phyloP scores from a whole-genome alignment of 2,797 vertebrate species.

The Sardinella longiceps region DNA sequence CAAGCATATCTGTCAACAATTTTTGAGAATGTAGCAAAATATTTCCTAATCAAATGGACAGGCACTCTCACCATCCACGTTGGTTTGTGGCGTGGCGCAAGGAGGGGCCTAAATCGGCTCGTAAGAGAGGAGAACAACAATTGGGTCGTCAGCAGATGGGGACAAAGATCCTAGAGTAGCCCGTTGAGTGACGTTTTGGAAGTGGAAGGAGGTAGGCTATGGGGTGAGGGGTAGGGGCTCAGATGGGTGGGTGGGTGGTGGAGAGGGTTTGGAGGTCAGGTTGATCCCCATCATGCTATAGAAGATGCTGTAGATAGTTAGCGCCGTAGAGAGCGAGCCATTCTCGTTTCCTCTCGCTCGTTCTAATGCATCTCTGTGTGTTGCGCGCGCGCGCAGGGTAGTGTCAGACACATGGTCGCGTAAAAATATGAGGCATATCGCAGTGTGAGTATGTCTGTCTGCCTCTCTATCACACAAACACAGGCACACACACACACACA shows the following conservation, averaged over 20 bases:
- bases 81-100: conserved; percentile 19
- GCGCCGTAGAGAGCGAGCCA: background rate
- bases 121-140: conserved; percentile 42
- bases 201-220: background rate
- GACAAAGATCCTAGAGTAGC: conserved; percentile 33
- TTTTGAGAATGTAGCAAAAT: background rate
- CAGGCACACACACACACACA: too few species aligned
- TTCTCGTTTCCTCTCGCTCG: background rate
- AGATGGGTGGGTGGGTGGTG: conserved; percentile 6
- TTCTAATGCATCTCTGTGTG: background rate
- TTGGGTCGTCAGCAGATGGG: conserved; percentile 43
- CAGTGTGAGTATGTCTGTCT: background rate
- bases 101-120: conserved; percentile 36
- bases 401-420: too few species aligned
- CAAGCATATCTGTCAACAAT: background rate
- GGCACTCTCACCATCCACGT: background rate
- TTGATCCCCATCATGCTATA: background rate
- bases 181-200: conserved; percentile 35
- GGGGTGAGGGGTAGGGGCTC: background rate
- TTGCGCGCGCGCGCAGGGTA: too few species aligned
- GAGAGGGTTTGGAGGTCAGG: background rate
- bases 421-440: too few species aligned
- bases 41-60: background rate
- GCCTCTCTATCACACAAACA: too few species aligned
- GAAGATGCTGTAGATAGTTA: conserved; percentile 9